Percentiles rank a stretch among this genome's conserved stretches.
These are phyloP conservation scores for Porites lobata DNA, from an alignment of 92 coral and sea anemone species.

Conservation along the genomic window DNA sequence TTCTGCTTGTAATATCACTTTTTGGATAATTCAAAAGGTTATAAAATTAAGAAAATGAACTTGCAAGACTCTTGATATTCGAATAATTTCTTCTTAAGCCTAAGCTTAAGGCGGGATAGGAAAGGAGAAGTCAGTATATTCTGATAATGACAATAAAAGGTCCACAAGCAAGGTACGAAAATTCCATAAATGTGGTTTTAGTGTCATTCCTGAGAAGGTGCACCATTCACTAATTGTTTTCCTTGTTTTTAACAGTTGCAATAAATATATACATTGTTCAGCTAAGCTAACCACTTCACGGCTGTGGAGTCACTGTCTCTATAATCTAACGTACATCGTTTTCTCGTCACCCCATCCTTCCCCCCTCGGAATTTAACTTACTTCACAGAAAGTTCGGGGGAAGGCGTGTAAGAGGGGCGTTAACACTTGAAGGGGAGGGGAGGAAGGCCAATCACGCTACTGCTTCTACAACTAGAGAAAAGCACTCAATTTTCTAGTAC, in stretches of 20 bases:
- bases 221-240: neutral
- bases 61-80: no score
- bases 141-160: no score
- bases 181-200: neutral
- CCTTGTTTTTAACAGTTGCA: neutral
- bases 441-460: neutral
- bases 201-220: neutral
- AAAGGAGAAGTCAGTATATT: no score
- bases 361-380: neutral
- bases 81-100: no score
- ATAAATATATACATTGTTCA: slow-evolving; percentile 34
- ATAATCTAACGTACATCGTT: neutral
- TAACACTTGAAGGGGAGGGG: neutral
- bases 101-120: no score
- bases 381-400: no score
- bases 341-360: neutral
- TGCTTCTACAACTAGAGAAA: neutral
- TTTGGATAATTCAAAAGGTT: no score
- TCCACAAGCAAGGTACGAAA: neutral
- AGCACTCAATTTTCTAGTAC: neutral
- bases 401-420: no score
- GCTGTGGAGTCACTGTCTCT: neutral
- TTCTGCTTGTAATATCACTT: no score
- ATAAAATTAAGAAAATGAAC: no score
- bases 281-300: neutral